Evolutionary conservation across 1,140 invertebrate species (phyloP).

Genomic region (Pollicipes pollicipes): DNA sequence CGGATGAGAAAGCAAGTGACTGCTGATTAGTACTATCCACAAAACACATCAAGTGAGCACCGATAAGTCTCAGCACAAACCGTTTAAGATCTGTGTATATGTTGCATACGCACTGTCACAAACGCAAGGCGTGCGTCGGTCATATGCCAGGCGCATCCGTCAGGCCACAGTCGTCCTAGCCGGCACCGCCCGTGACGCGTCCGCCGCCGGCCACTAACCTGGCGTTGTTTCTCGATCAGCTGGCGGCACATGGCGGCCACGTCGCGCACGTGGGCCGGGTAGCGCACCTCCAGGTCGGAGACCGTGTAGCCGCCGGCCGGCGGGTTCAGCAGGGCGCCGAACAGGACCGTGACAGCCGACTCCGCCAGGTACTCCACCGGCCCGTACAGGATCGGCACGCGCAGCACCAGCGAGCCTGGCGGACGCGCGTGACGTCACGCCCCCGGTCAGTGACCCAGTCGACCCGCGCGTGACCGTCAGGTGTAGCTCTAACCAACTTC

Average conservation of each 20-base stretch:
- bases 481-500: constrained; percentile 4
- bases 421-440: constrained; percentile 10
- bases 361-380: constrained; percentile 31
- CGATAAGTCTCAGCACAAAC: no score
- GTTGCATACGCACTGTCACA: no score
- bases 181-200: no score
- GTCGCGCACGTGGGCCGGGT: constrained; percentile 31
- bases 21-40: no score
- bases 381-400: constrained; percentile 36
- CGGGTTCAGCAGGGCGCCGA: constrained; percentile 24
- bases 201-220: constrained; percentile 26
- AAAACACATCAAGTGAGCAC: no score
- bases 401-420: constrained; percentile 29
- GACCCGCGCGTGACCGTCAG: background rate
- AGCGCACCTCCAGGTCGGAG: constrained; percentile 31
- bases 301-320: constrained; percentile 18
- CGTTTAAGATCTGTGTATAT: no score
- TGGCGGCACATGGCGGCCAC: constrained; percentile 28
- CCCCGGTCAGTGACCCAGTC: background rate
- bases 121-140: no score
- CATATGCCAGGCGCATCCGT: no score
- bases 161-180: no score
- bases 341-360: constrained; percentile 34
- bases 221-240: constrained; percentile 22
- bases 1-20: no score